Evolutionary conservation across 92 coral and sea anemone genomes (phyloP).

Genomic region (Phenganax stokvisi): DNA sequence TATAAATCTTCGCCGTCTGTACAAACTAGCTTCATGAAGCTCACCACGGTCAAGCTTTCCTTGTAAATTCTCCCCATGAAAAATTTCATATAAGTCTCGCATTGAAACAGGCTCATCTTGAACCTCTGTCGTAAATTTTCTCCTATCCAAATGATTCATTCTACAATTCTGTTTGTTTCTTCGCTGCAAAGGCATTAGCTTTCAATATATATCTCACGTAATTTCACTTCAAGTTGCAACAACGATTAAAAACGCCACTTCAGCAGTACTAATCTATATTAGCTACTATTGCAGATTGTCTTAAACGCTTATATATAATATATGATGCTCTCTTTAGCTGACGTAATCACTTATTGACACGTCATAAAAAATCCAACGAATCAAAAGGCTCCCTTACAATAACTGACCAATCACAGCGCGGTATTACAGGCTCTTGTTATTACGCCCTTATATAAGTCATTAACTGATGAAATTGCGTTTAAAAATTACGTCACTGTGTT

Average conservation of each 20-base stretch:
- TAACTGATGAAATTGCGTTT: background rate
- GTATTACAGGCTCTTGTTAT: background rate
- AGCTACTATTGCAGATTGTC: background rate
- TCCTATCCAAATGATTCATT: background rate
- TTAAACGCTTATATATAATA: background rate
- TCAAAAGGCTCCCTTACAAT: background rate
- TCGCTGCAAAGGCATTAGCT: background rate
- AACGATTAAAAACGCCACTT: background rate
- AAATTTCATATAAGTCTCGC: constrained; percentile 15
- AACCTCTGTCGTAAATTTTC: background rate
- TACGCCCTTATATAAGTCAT: background rate
- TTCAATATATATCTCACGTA: background rate
- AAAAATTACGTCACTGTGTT: background rate
- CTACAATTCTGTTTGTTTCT: constrained; percentile 2
- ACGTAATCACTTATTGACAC: background rate
- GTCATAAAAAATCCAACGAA: background rate
- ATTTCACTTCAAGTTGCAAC: background rate
- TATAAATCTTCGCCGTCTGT: constrained; percentile 20
- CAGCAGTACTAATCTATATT: background rate
- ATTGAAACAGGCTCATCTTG: constrained; percentile 30
- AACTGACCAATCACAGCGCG: background rate
- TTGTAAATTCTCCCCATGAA: background rate
- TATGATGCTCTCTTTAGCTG: background rate
- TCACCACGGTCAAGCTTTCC: constrained; percentile 33
- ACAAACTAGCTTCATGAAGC: constrained; percentile 1